Evolutionary conservation across 2,888 invertebrate genomes (phyloP), one percentile per base, ranked within the genome.

Genomic region (Blastobasis adustella): DNA sequence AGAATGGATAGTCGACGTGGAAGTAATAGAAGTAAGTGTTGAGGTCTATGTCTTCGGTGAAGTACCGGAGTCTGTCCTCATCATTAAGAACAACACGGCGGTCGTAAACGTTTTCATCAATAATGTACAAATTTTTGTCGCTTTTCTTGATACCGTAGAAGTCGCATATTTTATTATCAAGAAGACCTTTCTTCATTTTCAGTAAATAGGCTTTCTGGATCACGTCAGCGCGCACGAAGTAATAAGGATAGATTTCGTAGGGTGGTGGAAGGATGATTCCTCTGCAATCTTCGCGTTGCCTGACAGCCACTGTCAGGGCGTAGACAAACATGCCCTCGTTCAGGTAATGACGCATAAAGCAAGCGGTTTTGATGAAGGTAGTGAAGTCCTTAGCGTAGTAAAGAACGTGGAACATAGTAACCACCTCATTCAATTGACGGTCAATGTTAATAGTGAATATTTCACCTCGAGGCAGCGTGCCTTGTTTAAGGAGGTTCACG

Each of bases 81-180:
- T 82, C 78, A 61, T 89, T 89, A 45, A 89, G 75, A 58, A 84
- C 79, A 10, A 76, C 89, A 65, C 90, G 89, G 69, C 63, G 79
- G 69, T 89, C 92, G 52, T 90, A 92, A 63, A 93, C 89, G 73
- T 94, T 94, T 42, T 92, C 90, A 54, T 91, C 90, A 54, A 94
- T 91, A 23, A 92, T 89, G 64, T 90, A 90, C 5, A 89, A 79
- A 49, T 90, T 81, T 45, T 89, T 84, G 55, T 84, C 82, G 5
- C 82, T 84, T 52, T 76, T 85, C 58, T 79, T 84, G 56, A 90
- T 86, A 45, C 89, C 90, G 55, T 84, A 84, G 61, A 87, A 82
- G 59, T 90, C 88, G 55, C 84, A 83, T 47, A 90, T 79, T 65
- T 90, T 90, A 50, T 69, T 58, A 55, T 88, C 88, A 7, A 83